A percentile compares a stretch with the other conserved stretches of the same genome.
phyloP scores from a whole-genome alignment of 2,113 vertebrate genomes.

The Mus pahari region DNA sequence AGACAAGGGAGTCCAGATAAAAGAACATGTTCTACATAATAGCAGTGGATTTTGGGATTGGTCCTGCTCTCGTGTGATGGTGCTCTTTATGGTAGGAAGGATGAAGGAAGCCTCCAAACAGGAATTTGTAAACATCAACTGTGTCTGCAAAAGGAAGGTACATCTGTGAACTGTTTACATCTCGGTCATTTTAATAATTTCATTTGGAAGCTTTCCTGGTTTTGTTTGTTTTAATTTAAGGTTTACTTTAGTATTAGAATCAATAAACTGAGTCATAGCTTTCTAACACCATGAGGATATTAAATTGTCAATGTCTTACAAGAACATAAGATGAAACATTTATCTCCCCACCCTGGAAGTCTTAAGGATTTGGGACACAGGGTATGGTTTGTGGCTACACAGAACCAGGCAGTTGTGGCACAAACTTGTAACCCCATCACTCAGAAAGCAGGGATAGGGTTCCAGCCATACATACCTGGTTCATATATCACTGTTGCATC shows the following conservation, averaged over 20 bases:
- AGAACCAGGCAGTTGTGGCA: neutral
- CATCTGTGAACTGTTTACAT: neutral
- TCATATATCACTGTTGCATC: neutral
- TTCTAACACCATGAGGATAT: slow-evolving; percentile 31
- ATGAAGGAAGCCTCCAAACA: neutral
- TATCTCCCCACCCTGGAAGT: neutral
- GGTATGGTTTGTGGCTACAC: neutral
- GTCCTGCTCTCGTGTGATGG: neutral
- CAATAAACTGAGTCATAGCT: neutral
- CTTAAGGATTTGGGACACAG: neutral
- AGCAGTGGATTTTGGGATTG: too few relatives aligned
- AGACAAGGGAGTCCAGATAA: too few relatives aligned
- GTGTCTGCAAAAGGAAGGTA: neutral
- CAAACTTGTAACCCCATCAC: neutral
- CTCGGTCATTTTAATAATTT: neutral
- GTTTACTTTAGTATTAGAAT: slow-evolving; percentile 55
- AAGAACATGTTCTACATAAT: too few relatives aligned
- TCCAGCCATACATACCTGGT: neutral
- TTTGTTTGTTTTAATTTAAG: neutral
- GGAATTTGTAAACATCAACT: neutral
- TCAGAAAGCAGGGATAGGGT: neutral
- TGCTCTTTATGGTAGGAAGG: neutral
- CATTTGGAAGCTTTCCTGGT: neutral
- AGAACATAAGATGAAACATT: neutral
- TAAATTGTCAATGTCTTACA: slow-evolving; percentile 13